phyloP scores from a whole-genome alignment of 2,888 invertebrate genomes.

The Nomada flava region DNA sequence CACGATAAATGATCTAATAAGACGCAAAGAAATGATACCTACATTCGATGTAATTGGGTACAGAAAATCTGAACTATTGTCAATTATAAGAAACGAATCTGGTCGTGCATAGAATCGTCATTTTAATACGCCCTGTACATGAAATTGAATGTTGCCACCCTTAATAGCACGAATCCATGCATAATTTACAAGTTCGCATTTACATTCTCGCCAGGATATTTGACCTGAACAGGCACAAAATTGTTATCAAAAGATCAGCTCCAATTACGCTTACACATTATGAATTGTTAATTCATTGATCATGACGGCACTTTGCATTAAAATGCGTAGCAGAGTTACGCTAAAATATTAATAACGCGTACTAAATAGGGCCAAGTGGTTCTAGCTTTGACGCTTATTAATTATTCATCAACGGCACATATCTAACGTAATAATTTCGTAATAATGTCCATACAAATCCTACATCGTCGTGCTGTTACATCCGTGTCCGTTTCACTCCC shows the following conservation, averaged over 20 bases:
- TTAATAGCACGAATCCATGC: background rate
- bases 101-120: too few relatives aligned
- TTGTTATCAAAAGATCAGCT: slow-evolving; percentile 9
- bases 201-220: background rate
- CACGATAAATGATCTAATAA: too few relatives aligned
- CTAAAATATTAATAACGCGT: slow-evolving; percentile 8
- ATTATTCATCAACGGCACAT: slow-evolving; percentile 14
- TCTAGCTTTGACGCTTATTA: slow-evolving; percentile 3
- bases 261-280: slow-evolving; percentile 2
- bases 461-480: background rate
- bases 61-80: background rate
- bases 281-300: background rate
- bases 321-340: slow-evolving; percentile 1
- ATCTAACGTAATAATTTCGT: slow-evolving; percentile 13
- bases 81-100: background rate
- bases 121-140: background rate
- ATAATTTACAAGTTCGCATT: background rate
- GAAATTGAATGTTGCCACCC: background rate
- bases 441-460: slow-evolving; percentile 1
- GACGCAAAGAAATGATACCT: background rate
- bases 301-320: slow-evolving; percentile 3
- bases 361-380: background rate
- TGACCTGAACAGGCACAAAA: background rate
- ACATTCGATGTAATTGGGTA: background rate
- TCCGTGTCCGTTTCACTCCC: background rate